A percentile compares a stretch with the other conserved stretches of the same genome.
These are phyloP conservation scores for Acipenser ruthenus DNA, from an alignment of 2,797 vertebrate species.

Conservation along the genomic window DNA sequence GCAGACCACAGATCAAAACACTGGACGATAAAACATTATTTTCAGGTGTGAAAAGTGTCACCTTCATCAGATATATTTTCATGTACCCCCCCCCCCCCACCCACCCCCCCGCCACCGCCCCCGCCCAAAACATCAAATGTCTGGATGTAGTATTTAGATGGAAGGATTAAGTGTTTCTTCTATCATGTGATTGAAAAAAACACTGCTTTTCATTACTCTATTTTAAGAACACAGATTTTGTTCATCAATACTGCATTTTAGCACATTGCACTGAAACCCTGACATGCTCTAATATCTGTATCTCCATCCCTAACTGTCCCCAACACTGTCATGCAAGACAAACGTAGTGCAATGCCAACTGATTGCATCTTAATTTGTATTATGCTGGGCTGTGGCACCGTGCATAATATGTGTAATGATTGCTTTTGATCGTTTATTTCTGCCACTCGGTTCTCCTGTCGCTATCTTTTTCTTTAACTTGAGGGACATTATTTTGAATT, in stretches of 20 bases:
- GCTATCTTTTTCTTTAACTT: conserved; percentile 11
- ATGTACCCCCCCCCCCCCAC: too few species aligned
- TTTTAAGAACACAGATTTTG: conserved; percentile 28
- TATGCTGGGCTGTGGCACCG: conserved; percentile 17
- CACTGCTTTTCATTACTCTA: conserved; percentile 58
- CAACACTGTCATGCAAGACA: conserved; percentile 11
- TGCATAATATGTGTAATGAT: conserved; percentile 22
- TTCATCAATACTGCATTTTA: too few species aligned
- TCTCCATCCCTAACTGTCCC: conserved; percentile 29
- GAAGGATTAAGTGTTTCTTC: conserved; percentile 63
- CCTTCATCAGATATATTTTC: conserved; percentile 55
- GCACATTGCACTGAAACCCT: conserved; percentile 30
- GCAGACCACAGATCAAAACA: conserved; percentile 81
- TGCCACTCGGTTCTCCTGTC: conserved; percentile 6
- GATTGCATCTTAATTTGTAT: conserved; percentile 12
- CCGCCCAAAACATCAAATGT: conserved; percentile 58
- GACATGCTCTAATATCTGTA: conserved; percentile 36
- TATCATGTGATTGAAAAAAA: conserved; percentile 63
- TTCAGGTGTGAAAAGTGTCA: conserved; percentile 92
- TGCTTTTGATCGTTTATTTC: conserved; percentile 14
- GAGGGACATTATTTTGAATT: conserved; percentile 2
- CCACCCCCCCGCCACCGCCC: too few species aligned
- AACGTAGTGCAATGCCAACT: neutral
- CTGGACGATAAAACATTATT: conserved; percentile 79
- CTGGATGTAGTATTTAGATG: conserved; percentile 61